Percentiles rank a stretch among this genome's conserved stretches.
Conservation (phyloP, 1,140 invertebrate species). For the Polypedilum pembai region DNA sequence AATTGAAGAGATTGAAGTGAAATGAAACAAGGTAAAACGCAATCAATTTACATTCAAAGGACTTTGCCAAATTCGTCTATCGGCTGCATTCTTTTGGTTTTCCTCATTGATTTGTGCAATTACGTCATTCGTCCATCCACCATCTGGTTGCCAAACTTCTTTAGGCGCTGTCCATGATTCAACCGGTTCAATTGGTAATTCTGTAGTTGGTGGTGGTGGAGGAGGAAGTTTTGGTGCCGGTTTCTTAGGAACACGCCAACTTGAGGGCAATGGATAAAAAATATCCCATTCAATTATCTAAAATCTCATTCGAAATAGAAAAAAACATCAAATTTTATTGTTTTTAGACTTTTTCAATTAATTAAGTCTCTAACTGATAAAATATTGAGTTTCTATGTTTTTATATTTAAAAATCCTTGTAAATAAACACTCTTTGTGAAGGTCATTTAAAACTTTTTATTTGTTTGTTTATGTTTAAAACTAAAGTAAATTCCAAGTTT, state of each 20-base stretch:
- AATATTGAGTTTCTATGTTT: too few relatives aligned
- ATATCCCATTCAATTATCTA: constrained; percentile 3
- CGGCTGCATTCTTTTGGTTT: not conserved
- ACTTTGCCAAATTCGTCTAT: not conserved
- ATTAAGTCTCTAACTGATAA: too few relatives aligned
- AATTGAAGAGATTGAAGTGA: not conserved
- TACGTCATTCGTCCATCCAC: not conserved
- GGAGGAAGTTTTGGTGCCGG: not conserved
- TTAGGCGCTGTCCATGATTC: not conserved
- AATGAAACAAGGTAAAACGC: not conserved
- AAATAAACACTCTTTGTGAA: too few relatives aligned
- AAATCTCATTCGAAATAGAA: too few relatives aligned
- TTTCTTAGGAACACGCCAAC: not conserved
- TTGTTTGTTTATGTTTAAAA: too few relatives aligned
- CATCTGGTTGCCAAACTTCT: not conserved
- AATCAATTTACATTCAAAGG: constrained; percentile 12
- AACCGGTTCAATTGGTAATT: not conserved
- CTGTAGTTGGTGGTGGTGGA: not conserved
- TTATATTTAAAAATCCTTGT: too few relatives aligned
- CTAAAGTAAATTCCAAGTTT: too few relatives aligned
- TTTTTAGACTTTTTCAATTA: too few relatives aligned
- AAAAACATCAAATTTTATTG: too few relatives aligned
- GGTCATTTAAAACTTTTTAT: too few relatives aligned
- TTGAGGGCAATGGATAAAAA: not conserved
- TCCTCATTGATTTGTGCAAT: not conserved